Base-by-base conservation (phyloP, 2,113 vertebrate species). In the Plestiodon gilberti region DNA sequence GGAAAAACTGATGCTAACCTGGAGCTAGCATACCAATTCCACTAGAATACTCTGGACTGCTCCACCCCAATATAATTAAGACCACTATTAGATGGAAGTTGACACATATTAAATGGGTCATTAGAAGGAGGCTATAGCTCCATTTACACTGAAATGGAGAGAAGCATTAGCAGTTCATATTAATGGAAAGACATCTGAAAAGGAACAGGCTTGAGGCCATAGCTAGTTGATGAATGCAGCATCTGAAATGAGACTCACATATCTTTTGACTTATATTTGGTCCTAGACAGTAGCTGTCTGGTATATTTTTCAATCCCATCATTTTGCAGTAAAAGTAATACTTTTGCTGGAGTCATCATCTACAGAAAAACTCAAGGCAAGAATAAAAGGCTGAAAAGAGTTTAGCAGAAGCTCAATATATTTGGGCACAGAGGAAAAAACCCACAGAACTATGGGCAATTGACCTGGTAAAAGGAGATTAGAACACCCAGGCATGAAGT, bases 381-480 rank as follows among this genome's bases (percentile, higher is more conserved):
- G 10, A 81, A 10, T 80, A 40, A 84, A 84, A 83, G 6, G 10
- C 81, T 75, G 30, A 84, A 64, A 38, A 90, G 28, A 22, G 22
- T 88, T 69, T 38, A 89, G 25, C 38, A 85, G 65, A 59, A 88
- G 35, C 88, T 2, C 18, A 87, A 4, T 13, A 80, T 64, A 2
- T 22, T 78, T 82, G 35, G 35, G 74, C 48, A 38, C 18, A 65
- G 4, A 52, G 30, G 5, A 59, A 71, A 48, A 87, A 82, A 62
- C 0, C 0, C 11, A 35, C 64, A 78, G 33, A 38, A 40, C 59
- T 55, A 86, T 75, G 28, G 43, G 65, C 25, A 89, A 82, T 3
- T 14, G 7, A 65, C 30, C 3, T 52, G 22, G 30, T 35, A 76
- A 82, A 23, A 90, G 6, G 0, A 87, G 79, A 84, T 69, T 57